Evolutionary conservation across 2,797 vertebrate genomes (phyloP).

Genomic region (Lateolabrax maculatus): DNA sequence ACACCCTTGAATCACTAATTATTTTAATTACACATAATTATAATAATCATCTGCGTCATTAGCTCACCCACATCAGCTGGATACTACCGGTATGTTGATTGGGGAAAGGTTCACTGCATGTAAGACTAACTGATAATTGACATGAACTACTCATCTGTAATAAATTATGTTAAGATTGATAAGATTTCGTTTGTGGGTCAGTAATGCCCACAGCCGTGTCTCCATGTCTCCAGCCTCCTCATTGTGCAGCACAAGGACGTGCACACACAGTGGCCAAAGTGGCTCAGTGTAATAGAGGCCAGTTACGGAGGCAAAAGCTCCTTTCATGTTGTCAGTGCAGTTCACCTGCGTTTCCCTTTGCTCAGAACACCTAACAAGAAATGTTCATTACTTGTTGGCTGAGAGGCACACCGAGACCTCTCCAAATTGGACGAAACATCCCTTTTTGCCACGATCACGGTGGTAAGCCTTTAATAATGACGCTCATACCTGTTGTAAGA

Average conservation of each 20-base stretch:
- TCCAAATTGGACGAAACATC: no score
- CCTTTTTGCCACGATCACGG: no score
- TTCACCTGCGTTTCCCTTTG: no score
- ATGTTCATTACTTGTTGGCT: no score
- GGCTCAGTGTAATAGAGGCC: neutral
- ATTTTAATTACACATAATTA: conserved; percentile 52
- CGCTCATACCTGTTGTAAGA: no score
- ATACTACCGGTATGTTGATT: neutral
- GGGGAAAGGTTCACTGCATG: neutral
- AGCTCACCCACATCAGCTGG: conserved; percentile 15
- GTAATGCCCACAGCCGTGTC: neutral
- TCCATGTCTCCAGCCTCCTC: neutral
- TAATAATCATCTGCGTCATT: conserved; percentile 27
- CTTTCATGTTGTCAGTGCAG: neutral
- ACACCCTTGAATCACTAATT: conserved; percentile 34
- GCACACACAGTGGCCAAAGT: neutral
- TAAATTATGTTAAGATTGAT: neutral
- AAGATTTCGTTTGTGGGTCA: conserved; percentile 2
- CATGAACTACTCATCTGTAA: neutral
- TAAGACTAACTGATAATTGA: conserved; percentile 3
- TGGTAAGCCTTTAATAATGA: no score
- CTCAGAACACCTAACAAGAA: no score
- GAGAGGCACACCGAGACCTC: no score
- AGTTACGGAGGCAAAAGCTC: neutral
- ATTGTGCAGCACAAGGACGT: conserved; percentile 6